A percentile compares a stretch with the other conserved stretches of the same genome.
These are phyloP conservation scores for Platysternon megacephalum DNA, from an alignment of 2,113 vertebrate genomes.

Conservation along the genomic window DNA sequence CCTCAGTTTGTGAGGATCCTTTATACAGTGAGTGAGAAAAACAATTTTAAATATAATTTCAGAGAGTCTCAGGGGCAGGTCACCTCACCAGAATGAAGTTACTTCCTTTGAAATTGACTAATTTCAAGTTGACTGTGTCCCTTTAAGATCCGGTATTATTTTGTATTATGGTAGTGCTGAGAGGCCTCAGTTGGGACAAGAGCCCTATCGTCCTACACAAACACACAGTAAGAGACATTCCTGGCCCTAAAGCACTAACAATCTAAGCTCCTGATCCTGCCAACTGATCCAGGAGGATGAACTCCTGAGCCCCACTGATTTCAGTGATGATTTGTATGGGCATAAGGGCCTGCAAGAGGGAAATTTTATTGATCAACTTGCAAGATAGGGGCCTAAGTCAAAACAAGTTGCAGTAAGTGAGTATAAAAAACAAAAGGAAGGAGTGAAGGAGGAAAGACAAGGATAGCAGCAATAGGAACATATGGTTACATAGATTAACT, in stretches of 20 bases:
- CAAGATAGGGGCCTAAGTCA: background rate
- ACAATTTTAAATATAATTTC: conserved; percentile 43
- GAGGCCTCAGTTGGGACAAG: background rate
- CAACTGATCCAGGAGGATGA: background rate
- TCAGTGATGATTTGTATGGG: background rate
- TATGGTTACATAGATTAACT: background rate
- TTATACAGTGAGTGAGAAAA: background rate
- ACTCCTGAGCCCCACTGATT: background rate
- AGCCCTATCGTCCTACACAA: background rate
- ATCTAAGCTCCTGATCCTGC: fast-evolving
- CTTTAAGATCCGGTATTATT: conserved; percentile 21
- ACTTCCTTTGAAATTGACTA: background rate
- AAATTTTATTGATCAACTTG: background rate
- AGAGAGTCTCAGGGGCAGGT: conserved; percentile 4
- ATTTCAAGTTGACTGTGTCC: conserved; percentile 40
- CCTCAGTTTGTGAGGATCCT: background rate
- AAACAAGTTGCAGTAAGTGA: background rate
- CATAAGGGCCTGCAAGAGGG: background rate
- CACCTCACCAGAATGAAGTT: conserved; percentile 9
- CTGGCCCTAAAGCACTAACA: background rate
- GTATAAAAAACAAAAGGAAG: background rate
- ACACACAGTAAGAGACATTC: background rate
- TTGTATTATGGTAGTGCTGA: background rate
- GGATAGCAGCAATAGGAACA: background rate
- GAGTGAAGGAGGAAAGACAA: conserved; percentile 7